These are phyloP conservation scores for Epicauta chinensis DNA, from an alignment of 1,140 invertebrate species.

Conservation along the genomic window DNA sequence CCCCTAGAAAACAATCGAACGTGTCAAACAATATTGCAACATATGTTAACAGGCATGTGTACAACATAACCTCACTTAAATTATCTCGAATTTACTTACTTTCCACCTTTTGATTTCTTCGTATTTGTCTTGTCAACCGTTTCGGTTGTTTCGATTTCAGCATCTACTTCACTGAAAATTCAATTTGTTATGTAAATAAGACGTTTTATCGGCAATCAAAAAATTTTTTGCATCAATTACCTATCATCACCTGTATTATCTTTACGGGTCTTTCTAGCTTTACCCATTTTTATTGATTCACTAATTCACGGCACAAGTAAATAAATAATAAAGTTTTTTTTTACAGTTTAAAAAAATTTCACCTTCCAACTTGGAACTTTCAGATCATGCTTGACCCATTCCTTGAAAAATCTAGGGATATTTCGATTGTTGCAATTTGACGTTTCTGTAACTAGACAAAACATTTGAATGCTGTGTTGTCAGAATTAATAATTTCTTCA, in stretches of 20 bases:
- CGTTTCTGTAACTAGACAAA: no score
- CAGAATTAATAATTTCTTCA: no score
- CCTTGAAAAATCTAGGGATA: background rate
- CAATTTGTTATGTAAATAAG: conserved; percentile 28
- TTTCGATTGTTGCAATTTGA: background rate
- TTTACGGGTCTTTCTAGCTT: conserved; percentile 63
- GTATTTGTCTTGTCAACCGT: conserved; percentile 26
- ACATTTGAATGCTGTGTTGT: no score
- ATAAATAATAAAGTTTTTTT: conserved; percentile 1
- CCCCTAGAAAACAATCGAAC: conserved; percentile 21
- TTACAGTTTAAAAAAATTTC: background rate
- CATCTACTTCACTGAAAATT: conserved; percentile 34
- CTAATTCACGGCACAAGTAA: conserved; percentile 20
- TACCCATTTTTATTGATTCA: conserved; percentile 51
- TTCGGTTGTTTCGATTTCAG: conserved; percentile 32
- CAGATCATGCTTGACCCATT: background rate
- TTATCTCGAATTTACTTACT: conserved; percentile 33
- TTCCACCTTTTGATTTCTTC: conserved; percentile 34
- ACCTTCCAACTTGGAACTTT: background rate
- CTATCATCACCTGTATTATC: conserved; percentile 55
- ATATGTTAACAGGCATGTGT: conserved; percentile 6
- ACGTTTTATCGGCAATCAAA: conserved; percentile 1
- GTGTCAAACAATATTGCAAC: background rate
- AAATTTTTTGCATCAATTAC: conserved; percentile 43
- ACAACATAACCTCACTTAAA: conserved; percentile 28